Conservation (phyloP, 2,888 invertebrate species). For the Rhyacophila evoluta region DNA sequence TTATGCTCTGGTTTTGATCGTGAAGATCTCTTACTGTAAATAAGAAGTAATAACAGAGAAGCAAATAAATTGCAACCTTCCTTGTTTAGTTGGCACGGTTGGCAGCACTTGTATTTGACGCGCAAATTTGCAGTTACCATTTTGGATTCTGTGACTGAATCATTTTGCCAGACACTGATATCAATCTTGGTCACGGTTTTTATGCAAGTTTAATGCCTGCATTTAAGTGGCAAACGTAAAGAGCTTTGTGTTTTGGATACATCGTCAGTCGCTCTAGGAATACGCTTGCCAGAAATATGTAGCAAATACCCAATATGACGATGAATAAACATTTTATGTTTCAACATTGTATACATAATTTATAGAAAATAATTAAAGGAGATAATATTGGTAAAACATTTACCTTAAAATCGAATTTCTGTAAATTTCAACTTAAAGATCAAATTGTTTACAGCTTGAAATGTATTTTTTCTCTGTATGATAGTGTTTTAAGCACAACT, state of each 20-base stretch:
- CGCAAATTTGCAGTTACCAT: neutral
- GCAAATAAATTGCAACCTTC: slow-evolving; percentile 14
- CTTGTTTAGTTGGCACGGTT: neutral
- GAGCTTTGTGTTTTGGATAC: neutral
- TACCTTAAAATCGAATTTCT: too few relatives aligned
- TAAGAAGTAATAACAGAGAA: neutral
- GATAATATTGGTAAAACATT: too few relatives aligned
- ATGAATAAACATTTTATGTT: too few relatives aligned
- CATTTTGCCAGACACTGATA: neutral
- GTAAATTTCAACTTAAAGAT: too few relatives aligned
- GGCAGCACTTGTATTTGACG: neutral
- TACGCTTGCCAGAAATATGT: neutral
- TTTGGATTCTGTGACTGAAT: neutral
- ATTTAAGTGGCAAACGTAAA: neutral
- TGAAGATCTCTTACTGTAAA: slow-evolving; percentile 4
- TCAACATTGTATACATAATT: too few relatives aligned
- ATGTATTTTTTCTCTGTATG: too few relatives aligned
- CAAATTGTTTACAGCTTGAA: too few relatives aligned
- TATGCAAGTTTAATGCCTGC: neutral
- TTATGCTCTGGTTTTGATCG: slow-evolving; percentile 4
- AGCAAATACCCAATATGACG: neutral
- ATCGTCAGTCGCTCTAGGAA: neutral
- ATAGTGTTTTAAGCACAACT: too few relatives aligned
- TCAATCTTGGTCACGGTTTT: neutral
- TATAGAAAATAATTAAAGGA: too few relatives aligned